Conservation (phyloP, 2,888 invertebrate species). For the Chloroclysta siterata region DNA sequence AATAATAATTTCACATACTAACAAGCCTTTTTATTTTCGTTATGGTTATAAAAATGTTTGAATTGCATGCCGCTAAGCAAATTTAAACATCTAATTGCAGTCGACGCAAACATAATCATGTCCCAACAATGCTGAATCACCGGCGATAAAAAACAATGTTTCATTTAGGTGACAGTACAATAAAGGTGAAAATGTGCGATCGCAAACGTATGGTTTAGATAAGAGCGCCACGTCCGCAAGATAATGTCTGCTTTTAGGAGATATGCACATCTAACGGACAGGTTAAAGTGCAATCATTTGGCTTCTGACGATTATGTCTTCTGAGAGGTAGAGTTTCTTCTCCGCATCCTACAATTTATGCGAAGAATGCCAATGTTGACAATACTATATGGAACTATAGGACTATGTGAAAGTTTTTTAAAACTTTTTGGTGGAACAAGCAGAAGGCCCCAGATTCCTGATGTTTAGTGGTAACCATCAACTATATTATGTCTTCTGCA, state of each 20-base stretch:
- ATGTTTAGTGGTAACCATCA: too few species aligned
- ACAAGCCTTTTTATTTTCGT: slow-evolving; percentile 10
- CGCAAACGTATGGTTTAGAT: slow-evolving; percentile 64
- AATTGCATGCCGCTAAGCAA: slow-evolving; percentile 36
- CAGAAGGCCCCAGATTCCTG: too few species aligned
- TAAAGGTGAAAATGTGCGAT: slow-evolving; percentile 63
- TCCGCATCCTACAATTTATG: too few species aligned
- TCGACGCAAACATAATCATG: slow-evolving; percentile 32
- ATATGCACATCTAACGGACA: slow-evolving; percentile 19
- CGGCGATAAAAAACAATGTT: slow-evolving; percentile 39
- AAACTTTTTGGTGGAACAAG: too few species aligned
- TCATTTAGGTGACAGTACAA: slow-evolving; percentile 53
- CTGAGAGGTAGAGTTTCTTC: neutral
- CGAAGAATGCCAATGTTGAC: too few species aligned
- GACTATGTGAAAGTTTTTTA: too few species aligned
- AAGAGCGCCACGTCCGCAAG: slow-evolving; percentile 56
- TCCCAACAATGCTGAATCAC: slow-evolving; percentile 39
- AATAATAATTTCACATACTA: neutral
- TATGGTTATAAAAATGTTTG: slow-evolving; percentile 16
- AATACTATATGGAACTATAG: too few species aligned
- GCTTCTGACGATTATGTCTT: neutral
- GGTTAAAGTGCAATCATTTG: slow-evolving; percentile 9
- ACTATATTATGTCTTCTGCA: too few species aligned
- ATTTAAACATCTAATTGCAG: slow-evolving; percentile 38
- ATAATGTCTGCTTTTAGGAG: slow-evolving; percentile 59